These are phyloP conservation scores for Gymnocypris eckloni DNA, from an alignment of 2,797 vertebrate genomes.

Conservation along the genomic window DNA sequence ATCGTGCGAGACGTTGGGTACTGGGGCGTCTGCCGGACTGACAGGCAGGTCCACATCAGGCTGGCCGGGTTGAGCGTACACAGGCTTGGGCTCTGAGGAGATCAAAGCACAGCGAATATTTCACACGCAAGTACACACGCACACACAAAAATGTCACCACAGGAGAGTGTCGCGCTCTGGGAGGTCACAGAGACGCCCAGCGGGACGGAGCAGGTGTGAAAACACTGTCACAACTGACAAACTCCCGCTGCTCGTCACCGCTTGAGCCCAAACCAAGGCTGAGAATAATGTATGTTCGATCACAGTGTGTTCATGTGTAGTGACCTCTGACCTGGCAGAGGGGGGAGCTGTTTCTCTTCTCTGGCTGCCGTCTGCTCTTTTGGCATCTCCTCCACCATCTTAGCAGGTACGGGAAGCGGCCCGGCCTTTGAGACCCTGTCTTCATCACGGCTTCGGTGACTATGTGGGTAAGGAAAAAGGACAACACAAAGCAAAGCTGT, in stretches of 20 bases:
- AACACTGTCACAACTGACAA: constrained; percentile 75
- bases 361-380: constrained; percentile 86
- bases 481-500: neutral
- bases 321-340: constrained; percentile 87
- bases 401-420: constrained; percentile 86
- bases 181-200: constrained; percentile 73
- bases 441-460: constrained; percentile 93
- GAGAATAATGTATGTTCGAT: neutral
- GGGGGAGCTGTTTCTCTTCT: constrained; percentile 89
- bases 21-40: constrained; percentile 94
- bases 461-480: constrained; percentile 82
- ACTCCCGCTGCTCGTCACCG: constrained; percentile 69
- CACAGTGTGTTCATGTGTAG: constrained; percentile 13
- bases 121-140: constrained; percentile 6
- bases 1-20: constrained; percentile 91
- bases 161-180: constrained; percentile 35
- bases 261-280: neutral
- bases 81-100: constrained; percentile 92
- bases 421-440: constrained; percentile 88
- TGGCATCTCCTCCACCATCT: constrained; percentile 85
- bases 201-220: constrained; percentile 68
- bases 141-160: constrained; percentile 19
- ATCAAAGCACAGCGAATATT: constrained; percentile 41
- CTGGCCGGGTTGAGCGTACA: constrained; percentile 97
- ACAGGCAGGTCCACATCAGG: constrained; percentile 98